Base-by-base conservation (phyloP, 2,797 vertebrate species). In the Hippocampus kuda region DNA sequence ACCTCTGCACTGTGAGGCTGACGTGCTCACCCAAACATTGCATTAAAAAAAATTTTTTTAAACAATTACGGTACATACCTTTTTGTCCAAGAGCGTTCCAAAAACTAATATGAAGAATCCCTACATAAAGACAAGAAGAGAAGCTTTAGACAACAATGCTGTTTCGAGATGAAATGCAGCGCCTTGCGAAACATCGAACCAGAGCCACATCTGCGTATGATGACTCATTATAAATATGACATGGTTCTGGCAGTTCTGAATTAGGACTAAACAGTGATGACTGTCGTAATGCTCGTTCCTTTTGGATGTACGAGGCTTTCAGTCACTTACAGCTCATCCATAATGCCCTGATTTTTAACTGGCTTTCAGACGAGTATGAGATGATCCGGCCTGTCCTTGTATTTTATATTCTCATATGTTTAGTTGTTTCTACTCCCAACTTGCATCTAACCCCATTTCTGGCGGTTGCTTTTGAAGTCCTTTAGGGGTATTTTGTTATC, bases 71-170 rank as follows among this genome's bases (percentile, higher is more conserved):
- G 27, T 38, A 70, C 76, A 6, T 76, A 90, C 88, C 82, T 84
- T 88, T 74, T 65, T 82, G 73, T 90, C 88, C 68, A 89, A 46
- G 18, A 89, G 74, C 0, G 81, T 87, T 80, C 88, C 89, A 75
- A 88, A 90, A 53, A 88, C 49, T 70, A 89, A 76, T 70, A 89
- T 77, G 77, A 89, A 88, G 79, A 89, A 85, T 48, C 89, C 88
- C 89, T 90, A 76, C 9, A 67, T 7, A 68, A 69, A 81, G 38
- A 76, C 4, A 69, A 22, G 49, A 7, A 13, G 71, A 46, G n/a
- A 53, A 15, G 5, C 4, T 24, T 56, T 26, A 62, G 20, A 67
- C 10, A 53, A 38, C 22, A 53, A 34, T 6, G 18, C 27, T 1
- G 2, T 10, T 60, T 20, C 5, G 2, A 34, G 27, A 9, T 8